Base-by-base conservation (phyloP, 2,113 vertebrate species). In the Ptilonorhynchus violaceus region DNA sequence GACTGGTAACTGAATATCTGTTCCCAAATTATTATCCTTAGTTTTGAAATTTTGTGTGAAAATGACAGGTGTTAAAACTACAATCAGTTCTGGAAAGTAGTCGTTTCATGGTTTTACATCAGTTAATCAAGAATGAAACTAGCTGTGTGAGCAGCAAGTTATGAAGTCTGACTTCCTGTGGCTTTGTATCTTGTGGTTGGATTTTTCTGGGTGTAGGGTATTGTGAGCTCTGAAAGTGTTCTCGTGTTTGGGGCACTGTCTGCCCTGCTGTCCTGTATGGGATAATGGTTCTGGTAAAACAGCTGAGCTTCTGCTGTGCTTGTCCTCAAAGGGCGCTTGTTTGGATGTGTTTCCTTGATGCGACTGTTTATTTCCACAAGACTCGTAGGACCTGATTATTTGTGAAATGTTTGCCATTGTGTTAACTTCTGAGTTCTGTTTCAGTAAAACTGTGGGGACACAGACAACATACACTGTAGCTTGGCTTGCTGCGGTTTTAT, bases 161-260 rank as follows among this genome's bases (percentile, higher is more conserved):
- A 44, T 75, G 83, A 91, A 92, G 72, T 60, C 69, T 91, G 55
- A 46, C 68, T 93, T 96, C 91, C 91, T 92, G 83, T 92, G 89
- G 52, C 91, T 96, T 93, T 91, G 39, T 92, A 46, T 84, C 59
- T 86, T 95, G 90, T 78, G 94, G 86, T 20, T 91, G 76, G 44
- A 42, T 81, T 95, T 89, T 94, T 91, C 69, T 87, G 60, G 33
- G 55, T 83, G 0, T 46, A 19, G 52, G 72, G 60, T 64, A 27
- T 53, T 74, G n/a, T 80, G 55, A 86, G 23, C 67, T 94, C 63
- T 85, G 49, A 76, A 62, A 86, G 33, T 60, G 16, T 73, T 92
- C 62, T 42, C 18, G 39, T 58, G 76, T 91, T 77, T 17, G 41
- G 28, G 55, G 15, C 50, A 7, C 42, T 59, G 0, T 46, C 23